Evolutionary conservation across 2,113 vertebrate species (phyloP).

Genomic region (Myrmecophaga tridactyla): DNA sequence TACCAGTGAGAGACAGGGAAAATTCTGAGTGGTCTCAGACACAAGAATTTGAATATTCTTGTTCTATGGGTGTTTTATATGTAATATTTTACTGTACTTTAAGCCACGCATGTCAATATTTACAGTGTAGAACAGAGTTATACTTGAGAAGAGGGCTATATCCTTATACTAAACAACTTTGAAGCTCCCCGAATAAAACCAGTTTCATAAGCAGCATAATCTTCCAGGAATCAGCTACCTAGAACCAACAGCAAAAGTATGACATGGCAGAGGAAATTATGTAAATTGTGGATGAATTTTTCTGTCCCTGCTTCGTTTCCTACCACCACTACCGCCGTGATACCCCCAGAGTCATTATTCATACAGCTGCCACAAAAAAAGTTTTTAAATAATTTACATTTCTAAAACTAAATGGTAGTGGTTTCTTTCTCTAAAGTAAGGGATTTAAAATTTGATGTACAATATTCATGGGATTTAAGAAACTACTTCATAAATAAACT

Average conservation of each 20-base stretch:
- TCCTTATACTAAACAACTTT: constrained; percentile 1
- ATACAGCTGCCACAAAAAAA: background rate
- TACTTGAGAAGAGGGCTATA: background rate
- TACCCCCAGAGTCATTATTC: background rate
- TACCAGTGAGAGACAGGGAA: background rate
- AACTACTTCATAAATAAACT: constrained; percentile 30
- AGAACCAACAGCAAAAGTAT: constrained; percentile 44
- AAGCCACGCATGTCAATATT: constrained; percentile 32
- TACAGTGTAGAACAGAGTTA: background rate
- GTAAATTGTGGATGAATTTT: background rate
- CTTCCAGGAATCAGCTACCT: background rate
- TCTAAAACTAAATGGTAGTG: background rate
- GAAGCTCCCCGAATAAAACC: constrained; percentile 28
- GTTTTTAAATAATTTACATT: background rate
- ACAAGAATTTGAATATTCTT: background rate
- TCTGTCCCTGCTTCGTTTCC: background rate
- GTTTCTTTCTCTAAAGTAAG: background rate
- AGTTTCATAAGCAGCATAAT: constrained; percentile 48
- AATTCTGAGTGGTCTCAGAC: background rate
- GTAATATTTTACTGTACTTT: background rate
- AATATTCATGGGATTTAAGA: background rate
- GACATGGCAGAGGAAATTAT: constrained; percentile 27
- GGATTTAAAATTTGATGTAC: background rate
- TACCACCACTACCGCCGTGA: background rate
- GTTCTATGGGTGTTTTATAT: background rate